These are phyloP conservation scores for Scomberomorus guttatus DNA, from an alignment of 2,797 vertebrate genomes.

Conservation along the genomic window DNA sequence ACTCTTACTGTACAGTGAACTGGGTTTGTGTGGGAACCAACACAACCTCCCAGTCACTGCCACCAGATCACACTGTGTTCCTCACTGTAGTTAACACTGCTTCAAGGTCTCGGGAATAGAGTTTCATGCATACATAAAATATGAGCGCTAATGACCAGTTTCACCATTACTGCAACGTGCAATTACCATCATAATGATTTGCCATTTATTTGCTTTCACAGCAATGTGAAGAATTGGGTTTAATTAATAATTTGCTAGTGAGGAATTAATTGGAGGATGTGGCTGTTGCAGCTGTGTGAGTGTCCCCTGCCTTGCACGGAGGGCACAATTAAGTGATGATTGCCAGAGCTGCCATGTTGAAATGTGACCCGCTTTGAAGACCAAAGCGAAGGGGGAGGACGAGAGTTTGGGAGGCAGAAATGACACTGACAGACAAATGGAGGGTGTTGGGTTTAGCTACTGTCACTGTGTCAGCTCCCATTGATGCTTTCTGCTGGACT, in stretches of 20 bases:
- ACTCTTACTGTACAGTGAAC: not conserved
- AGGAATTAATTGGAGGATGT: slow-evolving; percentile 78
- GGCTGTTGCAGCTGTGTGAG: slow-evolving; percentile 57
- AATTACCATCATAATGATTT: slow-evolving; percentile 84
- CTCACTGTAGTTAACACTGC: slow-evolving; percentile 44
- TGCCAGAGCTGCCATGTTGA: slow-evolving; percentile 55
- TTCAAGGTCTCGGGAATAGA: slow-evolving; percentile 64
- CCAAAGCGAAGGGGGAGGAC: slow-evolving; percentile 4
- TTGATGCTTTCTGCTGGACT: slow-evolving; percentile 40
- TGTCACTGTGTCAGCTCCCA: slow-evolving; percentile 44
- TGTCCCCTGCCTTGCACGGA: slow-evolving; percentile 53
- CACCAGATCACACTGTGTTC: slow-evolving; percentile 30
- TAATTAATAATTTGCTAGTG: slow-evolving; percentile 82
- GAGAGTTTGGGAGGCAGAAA: slow-evolving; percentile 19
- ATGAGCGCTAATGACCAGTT: slow-evolving; percentile 83
- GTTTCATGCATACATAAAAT: slow-evolving; percentile 80
- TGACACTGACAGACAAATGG: slow-evolving; percentile 67
- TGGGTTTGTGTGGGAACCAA: not conserved
- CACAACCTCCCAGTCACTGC: slow-evolving; percentile 1
- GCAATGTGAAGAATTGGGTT: slow-evolving; percentile 76
- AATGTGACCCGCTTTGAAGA: slow-evolving; percentile 68
- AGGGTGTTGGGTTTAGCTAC: slow-evolving; percentile 47
- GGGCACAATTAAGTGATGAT: slow-evolving; percentile 70
- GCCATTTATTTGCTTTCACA: slow-evolving; percentile 79
- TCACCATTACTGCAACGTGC: slow-evolving; percentile 77